Conservation (phyloP, 2,888 invertebrate species). For the Leptopterna dolabrata region DNA sequence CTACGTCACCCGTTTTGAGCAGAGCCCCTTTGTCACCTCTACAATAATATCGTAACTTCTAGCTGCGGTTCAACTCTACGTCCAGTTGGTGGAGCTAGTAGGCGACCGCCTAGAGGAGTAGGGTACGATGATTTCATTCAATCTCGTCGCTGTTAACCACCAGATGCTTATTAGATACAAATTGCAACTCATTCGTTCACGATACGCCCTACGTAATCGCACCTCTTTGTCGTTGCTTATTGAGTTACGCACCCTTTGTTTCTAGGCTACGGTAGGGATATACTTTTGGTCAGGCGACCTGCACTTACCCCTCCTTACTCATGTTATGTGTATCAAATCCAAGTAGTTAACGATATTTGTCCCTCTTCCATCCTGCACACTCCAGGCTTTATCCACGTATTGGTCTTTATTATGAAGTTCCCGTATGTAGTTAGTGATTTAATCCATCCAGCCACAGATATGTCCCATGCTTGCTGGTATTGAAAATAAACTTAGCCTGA, state of each 20-base stretch:
- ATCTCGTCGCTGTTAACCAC: neutral
- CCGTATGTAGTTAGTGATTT: too few species aligned
- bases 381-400: too few species aligned
- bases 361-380: neutral
- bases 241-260: neutral
- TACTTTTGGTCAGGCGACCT: too few species aligned
- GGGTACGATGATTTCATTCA: neutral
- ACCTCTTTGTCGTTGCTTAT: neutral
- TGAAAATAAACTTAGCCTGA: too few species aligned
- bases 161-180: neutral
- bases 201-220: neutral
- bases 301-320: too few species aligned
- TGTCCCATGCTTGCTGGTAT: too few species aligned
- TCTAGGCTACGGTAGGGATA: neutral
- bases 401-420: too few species aligned
- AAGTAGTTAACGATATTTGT: neutral
- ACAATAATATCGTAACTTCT: neutral
- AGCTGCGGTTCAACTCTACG: constrained; percentile 28
- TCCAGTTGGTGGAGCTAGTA: neutral
- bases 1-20: neutral
- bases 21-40: neutral
- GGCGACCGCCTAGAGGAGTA: constrained; percentile 23
- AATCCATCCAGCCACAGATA: too few species aligned
- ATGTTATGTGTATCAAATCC: too few species aligned
- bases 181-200: neutral